A percentile compares a stretch with the other conserved stretches of the same genome.
Evolutionary conservation across 2,888 invertebrate species (phyloP).

Genomic region (Catocala nupta): DNA sequence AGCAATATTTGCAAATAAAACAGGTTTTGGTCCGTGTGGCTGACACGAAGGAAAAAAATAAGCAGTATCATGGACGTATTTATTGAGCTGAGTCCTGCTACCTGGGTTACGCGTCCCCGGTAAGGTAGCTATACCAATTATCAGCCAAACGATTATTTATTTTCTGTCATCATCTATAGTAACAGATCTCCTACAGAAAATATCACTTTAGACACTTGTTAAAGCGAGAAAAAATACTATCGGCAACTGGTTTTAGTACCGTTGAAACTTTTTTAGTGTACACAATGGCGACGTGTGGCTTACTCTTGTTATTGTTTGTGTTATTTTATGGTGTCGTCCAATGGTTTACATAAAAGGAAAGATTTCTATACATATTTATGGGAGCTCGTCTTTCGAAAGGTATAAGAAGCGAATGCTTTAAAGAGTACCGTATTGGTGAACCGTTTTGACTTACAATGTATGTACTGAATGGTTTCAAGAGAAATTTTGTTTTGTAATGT

Average conservation of each 20-base stretch:
- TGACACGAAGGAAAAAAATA: conserved; percentile 44
- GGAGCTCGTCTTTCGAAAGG: conserved; percentile 17
- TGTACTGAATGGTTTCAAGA: neutral
- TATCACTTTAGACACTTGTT: too few relatives aligned
- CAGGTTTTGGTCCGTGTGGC: conserved; percentile 59
- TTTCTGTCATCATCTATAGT: neutral
- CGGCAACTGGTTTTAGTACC: conserved; percentile 37
- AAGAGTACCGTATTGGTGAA: conserved; percentile 17
- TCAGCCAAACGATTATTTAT: conserved; percentile 25
- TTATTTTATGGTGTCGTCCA: conserved; percentile 33
- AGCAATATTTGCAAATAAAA: conserved; percentile 58
- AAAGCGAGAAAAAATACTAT: neutral
- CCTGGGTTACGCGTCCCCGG: conserved; percentile 66
- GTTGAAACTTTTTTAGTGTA: conserved; percentile 36
- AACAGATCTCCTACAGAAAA: too few relatives aligned
- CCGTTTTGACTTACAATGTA: neutral
- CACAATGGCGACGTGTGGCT: conserved; percentile 42
- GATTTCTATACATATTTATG: conserved; percentile 33
- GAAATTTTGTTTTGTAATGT: too few relatives aligned
- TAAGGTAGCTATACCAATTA: conserved; percentile 47
- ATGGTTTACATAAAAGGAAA: conserved; percentile 40
- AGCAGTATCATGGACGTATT: conserved; percentile 43
- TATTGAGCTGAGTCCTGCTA: conserved; percentile 58
- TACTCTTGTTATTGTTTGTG: conserved; percentile 46
- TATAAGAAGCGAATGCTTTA: conserved; percentile 8